Evolutionary conservation across 2,113 vertebrate genomes (phyloP), one percentile per base, ranked within the genome.

Genomic region (Vulpes ferrilata): DNA sequence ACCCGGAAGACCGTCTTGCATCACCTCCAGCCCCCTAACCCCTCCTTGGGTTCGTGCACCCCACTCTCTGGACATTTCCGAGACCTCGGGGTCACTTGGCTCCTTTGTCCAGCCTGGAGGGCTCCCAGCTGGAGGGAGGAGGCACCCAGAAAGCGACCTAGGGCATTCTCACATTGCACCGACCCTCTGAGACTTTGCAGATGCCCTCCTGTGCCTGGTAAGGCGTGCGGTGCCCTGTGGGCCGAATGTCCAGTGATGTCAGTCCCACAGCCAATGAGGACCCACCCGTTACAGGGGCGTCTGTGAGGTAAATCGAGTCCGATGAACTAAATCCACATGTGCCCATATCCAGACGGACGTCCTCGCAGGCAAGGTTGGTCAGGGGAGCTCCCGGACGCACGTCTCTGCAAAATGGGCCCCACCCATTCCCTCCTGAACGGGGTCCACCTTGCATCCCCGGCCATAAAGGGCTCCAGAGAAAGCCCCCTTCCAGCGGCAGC

Each of bases 271-370:
- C 35, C 80, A 10, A 62, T 2, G 4, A 48, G 23, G 22, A 38
- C 7, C 0, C 8, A 22, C 13, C 0, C 0, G 57, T 23, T 23
- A 27, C 13, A 27, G 38, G 6, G 60, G 23, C 17, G 23, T 8
- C 20, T 64, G 23, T 25, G 27, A 64, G 23, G 23, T 59, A 19
- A 69, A 35, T 73, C 11, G 2, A 43, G 38, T 48, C 23, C 0
- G 2, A 2, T 27, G 3, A 48, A 3, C 11, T 0, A 16, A 27
- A 25, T 7, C 38, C 11, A 7, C 12, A 3, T 48, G 38, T 13
- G 38, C 38, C 6, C 38, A 2, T 48, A 2, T 27, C 38, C 23
- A 15, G 73, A 25, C 3, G 23, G 38, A 15, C 22, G 1, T 25
- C 38, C 23, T 13, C 0, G 5, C 23, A 27, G 69, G 69, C 10